Evolutionary conservation across 2,888 invertebrate genomes (phyloP), one percentile per base, ranked within the genome.

Genomic region (Cistogaster globosa): DNA sequence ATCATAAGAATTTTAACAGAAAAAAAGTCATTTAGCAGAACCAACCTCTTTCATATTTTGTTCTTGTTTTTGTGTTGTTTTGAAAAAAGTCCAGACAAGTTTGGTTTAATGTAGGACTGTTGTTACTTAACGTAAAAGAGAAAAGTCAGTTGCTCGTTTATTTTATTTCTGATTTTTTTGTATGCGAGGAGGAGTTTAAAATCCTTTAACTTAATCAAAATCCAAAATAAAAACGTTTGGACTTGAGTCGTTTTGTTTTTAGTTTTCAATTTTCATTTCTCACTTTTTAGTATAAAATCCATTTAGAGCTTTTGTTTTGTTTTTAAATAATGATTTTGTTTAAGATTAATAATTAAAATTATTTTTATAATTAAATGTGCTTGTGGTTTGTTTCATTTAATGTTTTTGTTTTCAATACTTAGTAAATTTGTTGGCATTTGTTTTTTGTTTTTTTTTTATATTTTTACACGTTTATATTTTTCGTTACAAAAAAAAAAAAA

Each of bases 381-480:
- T 82, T 85, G 62, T 63, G 74, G 74, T 79, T 81, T 76, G 63
- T 74, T 78, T 85, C 5, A 18, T 51, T 53, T 53, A 20, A 4
- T 53, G 6, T 53, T 53, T 53, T 14, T 48, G 36, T 68, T 83
- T 83, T 86, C 78, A 83, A 85, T 85, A 85, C 85, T 85, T 82
- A 85, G 82, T 85, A 85, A 85, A 82, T 82, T 85, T 82, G 85
- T 85, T 85, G 85, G 85, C 85, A 85, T 82, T 85, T 85, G 69
- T 83, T 77, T 60, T 58, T 32, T 58, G 68, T 38, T 69, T 32
- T 32, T 32, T 32, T 32, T 32, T 32, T 58, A 8, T 58, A 69
- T 38, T 69, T 71, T 71, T 74, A 79, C 67, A 76, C 68, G 53
- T 71, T 62, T 79, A 42, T 36, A 57, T 81, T 60, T 75, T 75